A percentile compares a stretch with the other conserved stretches of the same genome.
Evolutionary conservation across 2,113 vertebrate genomes (phyloP).

Genomic region (Brienomyrus longianalis): DNA sequence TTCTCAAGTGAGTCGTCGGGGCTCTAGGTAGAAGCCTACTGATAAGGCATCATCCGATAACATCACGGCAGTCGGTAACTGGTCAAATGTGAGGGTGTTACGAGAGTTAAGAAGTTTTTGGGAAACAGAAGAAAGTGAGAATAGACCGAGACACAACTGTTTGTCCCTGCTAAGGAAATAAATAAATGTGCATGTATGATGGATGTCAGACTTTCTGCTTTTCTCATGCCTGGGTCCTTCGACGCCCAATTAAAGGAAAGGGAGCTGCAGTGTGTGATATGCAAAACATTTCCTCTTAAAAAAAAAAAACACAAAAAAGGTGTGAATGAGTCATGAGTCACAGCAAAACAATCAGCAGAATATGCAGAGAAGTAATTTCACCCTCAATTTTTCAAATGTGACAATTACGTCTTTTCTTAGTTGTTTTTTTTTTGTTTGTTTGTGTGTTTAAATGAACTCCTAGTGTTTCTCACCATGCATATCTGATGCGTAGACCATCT

Average conservation of each 20-base stretch:
- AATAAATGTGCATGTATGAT: too few species aligned
- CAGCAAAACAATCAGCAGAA: neutral
- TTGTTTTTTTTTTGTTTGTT: neutral
- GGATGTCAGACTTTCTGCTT: neutral
- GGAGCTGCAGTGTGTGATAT: neutral
- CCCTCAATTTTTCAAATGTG: neutral
- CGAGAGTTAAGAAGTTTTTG: neutral
- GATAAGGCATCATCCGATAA: conserved; percentile 29
- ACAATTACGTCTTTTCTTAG: neutral
- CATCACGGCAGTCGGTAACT: conserved; percentile 35
- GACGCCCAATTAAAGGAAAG: neutral
- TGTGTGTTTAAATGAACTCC: neutral
- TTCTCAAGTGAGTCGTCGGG: conserved; percentile 30
- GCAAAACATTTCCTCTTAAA: neutral
- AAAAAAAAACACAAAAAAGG: neutral
- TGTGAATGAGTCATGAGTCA: neutral
- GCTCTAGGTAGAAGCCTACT: conserved; percentile 37
- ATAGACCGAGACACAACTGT: neutral
- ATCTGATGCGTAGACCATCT: neutral
- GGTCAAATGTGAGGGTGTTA: conserved; percentile 40
- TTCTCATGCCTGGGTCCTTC: neutral
- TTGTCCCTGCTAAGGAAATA: neutral
- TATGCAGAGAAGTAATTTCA: neutral
- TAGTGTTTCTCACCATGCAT: neutral
- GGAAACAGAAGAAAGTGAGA: conserved; percentile 20